Base-by-base conservation (phyloP, 2,888 invertebrate genomes). In the Salticus scenicus region DNA sequence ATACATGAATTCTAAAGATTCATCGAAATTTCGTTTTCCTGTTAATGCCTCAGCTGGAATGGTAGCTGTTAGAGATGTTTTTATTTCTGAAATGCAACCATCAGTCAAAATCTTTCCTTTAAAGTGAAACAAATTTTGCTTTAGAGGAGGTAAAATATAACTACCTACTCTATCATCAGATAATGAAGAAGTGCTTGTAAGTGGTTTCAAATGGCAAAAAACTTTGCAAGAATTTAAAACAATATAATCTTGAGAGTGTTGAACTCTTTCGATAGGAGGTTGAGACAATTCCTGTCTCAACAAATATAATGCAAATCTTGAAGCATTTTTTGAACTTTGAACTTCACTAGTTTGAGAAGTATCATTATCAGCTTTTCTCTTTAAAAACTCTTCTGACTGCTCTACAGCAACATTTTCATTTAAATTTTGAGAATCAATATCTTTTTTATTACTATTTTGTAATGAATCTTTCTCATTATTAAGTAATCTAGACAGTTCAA, bases 181-280 rank as follows among this genome's bases (percentile, higher is more conserved):
- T 20, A 20, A 20, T 2, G 12, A 10, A 33, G 17, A n/a, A 30
- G 66, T 17, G 7, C 2, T 12, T 2, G 12, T 14, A 74, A 24
- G 57, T 10, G 57, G 27, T 31, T 42, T 73, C 10, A 83, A 28
- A 2, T 37, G 37, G 33, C 87, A 87, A 47, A 79, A 83, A 14
- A 88, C 63, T 17, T 64, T 67, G 57, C 87, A 87, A 41, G 86
- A 82, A 75, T 84, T 88, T 24, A 88, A 64, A 28, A 81, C 72
- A 51, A 88, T 78, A 57, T 82, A 87, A 31, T 88, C 88, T 41
- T 88, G 88, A 17, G 82, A 74, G 63, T 87, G 83, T 37, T 84
- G 81, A 14, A 78, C 71, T 51, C 57, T 64, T 66, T 87, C 70
- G 42, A 63, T 41, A 14, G 77, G 71, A 0, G 75, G 74, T 28